Evolutionary conservation across 1,140 invertebrate species (phyloP).

Genomic region (Megalonaias nervosa): DNA sequence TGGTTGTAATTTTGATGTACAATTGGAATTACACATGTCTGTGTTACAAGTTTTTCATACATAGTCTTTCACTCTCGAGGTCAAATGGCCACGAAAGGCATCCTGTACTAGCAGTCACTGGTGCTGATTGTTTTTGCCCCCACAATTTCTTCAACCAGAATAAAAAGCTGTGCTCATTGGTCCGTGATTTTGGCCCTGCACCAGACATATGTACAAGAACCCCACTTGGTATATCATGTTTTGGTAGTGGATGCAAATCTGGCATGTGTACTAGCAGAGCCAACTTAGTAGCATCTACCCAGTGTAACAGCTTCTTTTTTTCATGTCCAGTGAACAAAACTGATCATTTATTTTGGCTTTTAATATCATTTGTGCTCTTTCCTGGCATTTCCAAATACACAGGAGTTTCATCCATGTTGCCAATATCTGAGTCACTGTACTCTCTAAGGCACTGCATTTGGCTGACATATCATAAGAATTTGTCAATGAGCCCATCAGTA

Average conservation of each 20-base stretch:
- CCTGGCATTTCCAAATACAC: slow-evolving; percentile 22
- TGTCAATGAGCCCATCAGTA: background rate
- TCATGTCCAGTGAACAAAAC: slow-evolving; percentile 18
- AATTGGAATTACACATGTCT: slow-evolving; percentile 7
- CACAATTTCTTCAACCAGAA: slow-evolving; percentile 22
- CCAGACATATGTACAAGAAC: slow-evolving; percentile 19
- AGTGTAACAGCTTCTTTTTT: slow-evolving; percentile 21
- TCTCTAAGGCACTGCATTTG: background rate
- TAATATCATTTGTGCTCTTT: slow-evolving; percentile 2
- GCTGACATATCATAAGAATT: slow-evolving; percentile 5
- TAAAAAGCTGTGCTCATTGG: slow-evolving; percentile 10
- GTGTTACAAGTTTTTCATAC: slow-evolving; percentile 8
- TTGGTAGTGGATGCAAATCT: slow-evolving; percentile 10
- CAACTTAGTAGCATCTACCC: slow-evolving; percentile 25
- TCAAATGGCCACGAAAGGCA: slow-evolving; percentile 12
- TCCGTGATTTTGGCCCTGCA: slow-evolving; percentile 19
- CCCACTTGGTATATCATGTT: slow-evolving; percentile 19
- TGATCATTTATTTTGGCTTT: background rate
- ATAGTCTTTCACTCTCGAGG: slow-evolving; percentile 1
- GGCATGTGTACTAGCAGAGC: slow-evolving; percentile 13
- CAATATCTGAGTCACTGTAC: slow-evolving; percentile 4
- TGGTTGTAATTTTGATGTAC: slow-evolving; percentile 15
- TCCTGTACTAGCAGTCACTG: slow-evolving; percentile 4
- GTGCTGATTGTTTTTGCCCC: slow-evolving; percentile 1
- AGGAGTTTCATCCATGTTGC: slow-evolving; percentile 30